Conservation (phyloP, 1,140 invertebrate genomes). For the Saccostrea glomerata region DNA sequence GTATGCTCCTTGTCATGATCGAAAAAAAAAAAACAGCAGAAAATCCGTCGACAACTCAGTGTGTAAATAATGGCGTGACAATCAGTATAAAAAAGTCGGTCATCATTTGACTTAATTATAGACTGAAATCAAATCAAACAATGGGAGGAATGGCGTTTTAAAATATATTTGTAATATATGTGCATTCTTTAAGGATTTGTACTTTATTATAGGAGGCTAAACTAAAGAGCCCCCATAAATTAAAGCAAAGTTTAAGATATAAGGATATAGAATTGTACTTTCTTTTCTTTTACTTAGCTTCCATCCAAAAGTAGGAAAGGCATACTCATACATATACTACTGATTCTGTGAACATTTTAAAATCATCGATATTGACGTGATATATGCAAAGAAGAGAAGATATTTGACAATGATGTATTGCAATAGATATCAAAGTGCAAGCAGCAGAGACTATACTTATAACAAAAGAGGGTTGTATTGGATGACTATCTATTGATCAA, state of each 20-base stretch:
- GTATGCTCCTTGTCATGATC: not conserved
- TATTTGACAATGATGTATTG: not conserved
- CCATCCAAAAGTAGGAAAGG: no score
- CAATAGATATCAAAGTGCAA: not conserved
- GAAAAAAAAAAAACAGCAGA: not conserved
- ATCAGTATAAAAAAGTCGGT: not conserved
- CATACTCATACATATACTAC: no score
- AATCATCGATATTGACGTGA: not conserved
- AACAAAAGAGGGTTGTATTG: not conserved
- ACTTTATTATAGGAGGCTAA: no score
- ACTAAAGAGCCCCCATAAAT: no score
- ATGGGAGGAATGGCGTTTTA: no score
- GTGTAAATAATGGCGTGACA: not conserved
- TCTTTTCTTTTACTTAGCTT: no score
- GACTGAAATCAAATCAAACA: no score
- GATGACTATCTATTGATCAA: slow-evolving; percentile 19
- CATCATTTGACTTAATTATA: not conserved
- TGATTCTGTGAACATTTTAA: no score
- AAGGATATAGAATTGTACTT: no score
- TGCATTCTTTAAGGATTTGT: no score
- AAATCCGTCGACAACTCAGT: not conserved
- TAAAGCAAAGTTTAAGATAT: no score
- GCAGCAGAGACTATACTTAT: not conserved
- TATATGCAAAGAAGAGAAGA: not conserved
- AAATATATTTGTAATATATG: no score